These are phyloP conservation scores for Datnioides undecimradiatus DNA, from an alignment of 2,113 vertebrate genomes.

Conservation along the genomic window DNA sequence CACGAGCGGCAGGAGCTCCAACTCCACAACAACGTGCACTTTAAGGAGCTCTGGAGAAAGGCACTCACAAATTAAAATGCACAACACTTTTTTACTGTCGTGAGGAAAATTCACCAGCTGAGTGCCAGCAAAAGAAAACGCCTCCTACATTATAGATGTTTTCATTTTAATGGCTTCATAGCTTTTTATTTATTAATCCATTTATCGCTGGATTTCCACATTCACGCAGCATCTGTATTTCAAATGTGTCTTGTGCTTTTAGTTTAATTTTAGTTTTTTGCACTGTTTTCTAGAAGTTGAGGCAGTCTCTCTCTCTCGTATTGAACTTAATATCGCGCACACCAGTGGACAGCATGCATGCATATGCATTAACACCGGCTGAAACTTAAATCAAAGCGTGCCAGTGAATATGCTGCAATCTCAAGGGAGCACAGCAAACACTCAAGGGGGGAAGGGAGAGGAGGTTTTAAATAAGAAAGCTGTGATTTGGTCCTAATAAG, in stretches of 20 bases:
- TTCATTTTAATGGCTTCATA: too few relatives aligned
- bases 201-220: neutral
- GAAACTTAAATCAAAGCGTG: neutral
- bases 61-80: neutral
- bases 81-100: neutral
- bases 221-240: neutral
- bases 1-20: neutral
- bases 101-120: neutral
- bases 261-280: too few relatives aligned
- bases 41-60: neutral
- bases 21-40: neutral
- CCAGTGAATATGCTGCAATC: slow-evolving; percentile 12
- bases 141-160: neutral
- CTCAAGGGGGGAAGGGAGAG: neutral
- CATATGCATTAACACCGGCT: neutral
- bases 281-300: neutral
- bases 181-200: neutral
- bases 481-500: too few relatives aligned
- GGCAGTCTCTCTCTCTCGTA: neutral
- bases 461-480: neutral
- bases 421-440: neutral
- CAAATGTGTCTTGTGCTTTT: neutral
- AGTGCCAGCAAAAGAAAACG: neutral
- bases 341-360: neutral
- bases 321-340: neutral